These are phyloP conservation scores for Polymixis lichenea DNA, from an alignment of 2,888 invertebrate species.

Conservation along the genomic window DNA sequence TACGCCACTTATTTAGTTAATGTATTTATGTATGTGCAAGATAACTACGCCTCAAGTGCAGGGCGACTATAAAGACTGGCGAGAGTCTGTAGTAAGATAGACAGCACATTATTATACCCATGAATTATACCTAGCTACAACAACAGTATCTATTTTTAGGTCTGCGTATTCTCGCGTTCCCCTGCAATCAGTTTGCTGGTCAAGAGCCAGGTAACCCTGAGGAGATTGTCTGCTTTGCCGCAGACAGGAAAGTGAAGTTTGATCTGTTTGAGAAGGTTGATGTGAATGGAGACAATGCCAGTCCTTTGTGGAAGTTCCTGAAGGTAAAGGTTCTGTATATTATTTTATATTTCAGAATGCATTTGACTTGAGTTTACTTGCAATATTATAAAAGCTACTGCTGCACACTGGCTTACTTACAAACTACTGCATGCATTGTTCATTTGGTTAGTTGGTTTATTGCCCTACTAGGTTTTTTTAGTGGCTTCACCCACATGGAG, in stretches of 20 bases:
- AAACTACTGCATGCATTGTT: background rate
- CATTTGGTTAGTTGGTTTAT: no score
- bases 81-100: background rate
- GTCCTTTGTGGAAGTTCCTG: slow-evolving; percentile 93
- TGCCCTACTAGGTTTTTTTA: no score
- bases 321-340: slow-evolving; percentile 82
- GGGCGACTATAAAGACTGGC: slow-evolving; percentile 1
- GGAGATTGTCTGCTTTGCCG: slow-evolving; percentile 92
- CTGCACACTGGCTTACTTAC: background rate
- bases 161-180: slow-evolving; percentile 95
- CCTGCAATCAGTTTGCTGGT: slow-evolving; percentile 96
- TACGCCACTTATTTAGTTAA: slow-evolving; percentile 13
- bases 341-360: slow-evolving; percentile 18
- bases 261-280: slow-evolving; percentile 93
- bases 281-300: slow-evolving; percentile 92
- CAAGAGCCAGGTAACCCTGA: slow-evolving; percentile 92
- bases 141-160: slow-evolving; percentile 84
- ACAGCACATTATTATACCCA: background rate
- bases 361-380: background rate
- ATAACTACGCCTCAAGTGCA: background rate
- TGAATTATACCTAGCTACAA: background rate
- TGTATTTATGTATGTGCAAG: background rate
- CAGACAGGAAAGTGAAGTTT: slow-evolving; percentile 92
- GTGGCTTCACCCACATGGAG: no score
- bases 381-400: background rate